These are phyloP conservation scores for Heliconius cydno DNA, from an alignment of 2,888 invertebrate species.

Conservation along the genomic window DNA sequence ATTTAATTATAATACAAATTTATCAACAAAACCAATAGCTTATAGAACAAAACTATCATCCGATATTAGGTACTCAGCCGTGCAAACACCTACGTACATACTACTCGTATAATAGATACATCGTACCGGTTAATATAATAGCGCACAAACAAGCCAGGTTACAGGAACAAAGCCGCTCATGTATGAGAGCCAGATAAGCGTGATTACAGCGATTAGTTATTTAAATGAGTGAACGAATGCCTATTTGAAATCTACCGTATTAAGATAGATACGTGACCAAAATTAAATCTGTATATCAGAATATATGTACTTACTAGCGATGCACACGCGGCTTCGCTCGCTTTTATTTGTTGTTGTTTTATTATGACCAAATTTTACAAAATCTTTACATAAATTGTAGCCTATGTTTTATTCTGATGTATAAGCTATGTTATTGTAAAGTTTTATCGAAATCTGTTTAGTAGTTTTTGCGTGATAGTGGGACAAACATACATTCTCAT, in stretches of 20 bases:
- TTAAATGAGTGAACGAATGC: slow-evolving; percentile 23
- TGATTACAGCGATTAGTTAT: slow-evolving; percentile 33
- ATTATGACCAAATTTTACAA: no score
- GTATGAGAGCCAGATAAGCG: slow-evolving; percentile 37
- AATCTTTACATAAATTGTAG: no score
- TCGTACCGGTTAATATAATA: slow-evolving; percentile 30
- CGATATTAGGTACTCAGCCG: slow-evolving; percentile 31
- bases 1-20: not conserved
- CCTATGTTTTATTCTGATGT: no score
- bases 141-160: slow-evolving; percentile 27
- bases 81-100: slow-evolving; percentile 18
- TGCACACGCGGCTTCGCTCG: no score
- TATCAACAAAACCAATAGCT: not conserved
- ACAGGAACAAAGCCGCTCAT: slow-evolving; percentile 36
- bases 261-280: not conserved
- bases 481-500: no score
- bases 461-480: no score
- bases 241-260: not conserved
- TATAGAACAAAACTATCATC: slow-evolving; percentile 17
- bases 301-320: no score
- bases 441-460: no score
- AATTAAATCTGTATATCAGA: not conserved
- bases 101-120: slow-evolving; percentile 17
- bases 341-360: no score
- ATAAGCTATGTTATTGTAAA: no score